These are phyloP conservation scores for Drosophila tropicalis DNA, from an alignment of 1,140 invertebrate species.

Conservation along the genomic window DNA sequence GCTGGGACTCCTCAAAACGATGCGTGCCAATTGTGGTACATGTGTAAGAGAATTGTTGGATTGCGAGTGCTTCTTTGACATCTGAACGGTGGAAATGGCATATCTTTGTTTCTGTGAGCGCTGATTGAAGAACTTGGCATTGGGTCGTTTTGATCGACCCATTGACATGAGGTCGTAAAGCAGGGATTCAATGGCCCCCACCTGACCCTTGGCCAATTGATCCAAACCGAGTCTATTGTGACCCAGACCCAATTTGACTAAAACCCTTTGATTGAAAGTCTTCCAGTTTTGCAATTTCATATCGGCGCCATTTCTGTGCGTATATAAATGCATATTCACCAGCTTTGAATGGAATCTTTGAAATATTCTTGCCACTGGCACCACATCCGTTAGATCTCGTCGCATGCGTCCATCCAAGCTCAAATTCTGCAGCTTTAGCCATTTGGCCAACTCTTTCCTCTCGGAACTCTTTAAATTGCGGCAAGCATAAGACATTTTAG, in stretches of 20 bases:
- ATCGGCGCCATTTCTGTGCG: conserved; percentile 86
- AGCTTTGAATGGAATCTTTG: conserved; percentile 87
- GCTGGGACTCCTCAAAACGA: not conserved
- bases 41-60: not conserved
- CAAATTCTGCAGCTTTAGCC: conserved; percentile 88
- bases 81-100: conserved; percentile 15
- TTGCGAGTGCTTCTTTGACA: not conserved
- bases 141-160: conserved; percentile 43
- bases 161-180: conserved; percentile 83
- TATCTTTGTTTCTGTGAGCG: not conserved
- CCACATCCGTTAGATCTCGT: conserved; percentile 85
- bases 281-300: conserved; percentile 90
- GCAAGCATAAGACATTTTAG: conserved; percentile 14
- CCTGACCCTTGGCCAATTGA: conserved; percentile 85
- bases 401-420: conserved; percentile 44
- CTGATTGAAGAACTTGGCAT: not conserved
- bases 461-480: conserved; percentile 39
- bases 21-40: not conserved
- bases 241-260: conserved; percentile 86
- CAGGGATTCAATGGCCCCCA: conserved; percentile 87
- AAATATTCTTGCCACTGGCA: conserved; percentile 89
- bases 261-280: conserved; percentile 88
- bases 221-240: conserved; percentile 84
- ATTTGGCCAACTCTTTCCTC: conserved; percentile 81
- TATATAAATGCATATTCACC: conserved; percentile 90